Base-by-base conservation (phyloP, 2,888 invertebrate genomes). In the Dicranocentrus wangi region DNA sequence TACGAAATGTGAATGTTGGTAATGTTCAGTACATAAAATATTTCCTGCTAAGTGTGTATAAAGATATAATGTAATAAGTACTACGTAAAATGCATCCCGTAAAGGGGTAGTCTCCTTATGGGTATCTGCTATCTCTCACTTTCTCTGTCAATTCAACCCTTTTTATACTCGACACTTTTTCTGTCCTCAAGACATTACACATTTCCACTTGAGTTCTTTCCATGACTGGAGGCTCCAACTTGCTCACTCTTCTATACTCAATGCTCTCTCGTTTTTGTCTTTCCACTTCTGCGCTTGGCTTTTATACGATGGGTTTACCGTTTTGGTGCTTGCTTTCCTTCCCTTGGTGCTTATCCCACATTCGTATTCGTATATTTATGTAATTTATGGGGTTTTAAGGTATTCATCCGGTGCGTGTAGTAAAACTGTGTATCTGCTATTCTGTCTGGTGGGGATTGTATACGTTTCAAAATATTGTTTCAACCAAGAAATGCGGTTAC, bases 111-210 rank as follows among this genome's bases (percentile, higher is more conserved):
- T 8, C 15, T 32, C 32, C n/a, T n/a, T 15, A 32, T 28, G 32
- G 32, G 61, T 63, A 21, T 63, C 39, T 63, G 19, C n/a, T 42
- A 63, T 63, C 63, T 63, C 63, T 43, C 63, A 63, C 63, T 63
- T 63, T 63, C 63, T 42, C 63, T 43, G 63, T 63, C 63, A 39
- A 63, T 63, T 63, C 63, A 42, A 43, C 63, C 28, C 51, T 63
- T 63, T 42, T 63, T 63, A 42, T 63, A 19, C 42, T 63, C 63
- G 39, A 63, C 63, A 43, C 63, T 63, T 15, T 43, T 72, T 63
- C 47, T 72, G 72, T 63, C 72, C 72, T 51, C 15, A 51, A 63
- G 72, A 61, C n/a, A 63, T 72, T 63, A 63, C 63, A 47, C 27
- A 47, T 71, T 58, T 71, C 60, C 25, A 39, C 58, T 71, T 60